Evolutionary conservation across 2,888 invertebrate species (phyloP), one percentile per base, ranked within the genome.

Genomic region (Ormyrus labotus): DNA sequence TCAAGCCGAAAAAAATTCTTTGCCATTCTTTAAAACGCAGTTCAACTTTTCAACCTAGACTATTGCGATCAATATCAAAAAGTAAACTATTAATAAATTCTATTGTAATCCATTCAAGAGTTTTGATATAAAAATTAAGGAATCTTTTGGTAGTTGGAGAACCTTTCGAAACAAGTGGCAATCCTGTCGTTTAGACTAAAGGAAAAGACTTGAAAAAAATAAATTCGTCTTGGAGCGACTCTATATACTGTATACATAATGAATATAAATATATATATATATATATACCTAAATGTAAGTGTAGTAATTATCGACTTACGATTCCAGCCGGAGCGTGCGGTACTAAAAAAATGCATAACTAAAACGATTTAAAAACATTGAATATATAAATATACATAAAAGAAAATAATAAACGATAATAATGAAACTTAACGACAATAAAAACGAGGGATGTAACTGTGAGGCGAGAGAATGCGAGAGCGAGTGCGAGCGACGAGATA

Each of bases 361-460:
- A 48, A 80, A 68, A 53, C 47, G 58, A 58, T 70, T 57, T 65
- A 53, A 65, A 73, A 78, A 69, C 69, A 71, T n/a, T 61, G 65
- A 55, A 65, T 57, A 55, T 61, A 58, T 47, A 71, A 63, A 77
- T 6, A 70, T 73, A 81, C 50, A 53, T 68, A 53, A 55, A 65
- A 61, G 63, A 63, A 63, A 53, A 79, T 74, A 73, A 81, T 60
- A 64, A 75, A 77, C 55, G 69, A 82, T 80, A 81, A 81, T 77
- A 81, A 82, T 81, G 74, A 80, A 81, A 81, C 76, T 74, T 81
- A 67, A 74, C 78, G 84, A 84, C 84, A 84, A 84, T 83, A 84
- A 84, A 81, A 19, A 19, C 19, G 47, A 80, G 73, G 71, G 51
- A 61, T 57, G 64, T 69, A 67, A 58, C 67, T 10, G 10, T 58